phyloP scores from a whole-genome alignment of 1,140 invertebrate genomes.

The Zaprionus camerounensis region DNA sequence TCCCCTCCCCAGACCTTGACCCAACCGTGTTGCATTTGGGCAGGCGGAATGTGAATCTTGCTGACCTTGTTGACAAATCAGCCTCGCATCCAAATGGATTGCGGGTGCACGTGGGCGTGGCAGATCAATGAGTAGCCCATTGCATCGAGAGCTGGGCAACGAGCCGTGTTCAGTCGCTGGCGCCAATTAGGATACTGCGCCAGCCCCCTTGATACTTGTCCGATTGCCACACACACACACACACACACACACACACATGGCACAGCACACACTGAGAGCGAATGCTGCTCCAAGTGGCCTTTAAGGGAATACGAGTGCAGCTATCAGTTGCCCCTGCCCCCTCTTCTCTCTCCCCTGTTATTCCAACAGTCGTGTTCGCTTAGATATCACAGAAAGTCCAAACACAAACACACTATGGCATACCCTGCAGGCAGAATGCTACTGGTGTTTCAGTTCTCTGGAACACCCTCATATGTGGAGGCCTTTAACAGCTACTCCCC shows the following conservation, averaged over 20 bases:
- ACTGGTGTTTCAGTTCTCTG: conserved; percentile 1
- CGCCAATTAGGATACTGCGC: conserved; percentile 73
- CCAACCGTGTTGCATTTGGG: background rate
- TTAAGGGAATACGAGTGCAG: conserved; percentile 46
- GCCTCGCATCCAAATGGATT: conserved; percentile 3
- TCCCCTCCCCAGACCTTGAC: background rate
- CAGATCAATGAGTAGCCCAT: conserved; percentile 66
- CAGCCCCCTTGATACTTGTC: conserved; percentile 27
- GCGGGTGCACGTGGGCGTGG: conserved; percentile 35
- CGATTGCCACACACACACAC: conserved; percentile 54
- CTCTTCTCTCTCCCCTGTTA: background rate
- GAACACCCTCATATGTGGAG: conserved; percentile 29
- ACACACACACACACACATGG: conserved; percentile 5
- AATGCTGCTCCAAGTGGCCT: conserved; percentile 45
- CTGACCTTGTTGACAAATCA: conserved; percentile 2
- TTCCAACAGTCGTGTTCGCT: background rate
- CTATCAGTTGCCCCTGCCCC: background rate
- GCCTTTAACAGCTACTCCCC: conserved; percentile 16
- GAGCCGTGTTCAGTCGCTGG: conserved; percentile 54
- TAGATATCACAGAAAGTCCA: background rate
- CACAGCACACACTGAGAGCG: background rate
- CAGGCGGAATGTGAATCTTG: background rate
- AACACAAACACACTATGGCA: background rate
- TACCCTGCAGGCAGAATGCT: background rate
- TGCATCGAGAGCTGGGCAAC: conserved; percentile 38